Evolutionary conservation across 23 tunicate genomes (phyloP).

Genomic region (Phallusia fumigata): DNA sequence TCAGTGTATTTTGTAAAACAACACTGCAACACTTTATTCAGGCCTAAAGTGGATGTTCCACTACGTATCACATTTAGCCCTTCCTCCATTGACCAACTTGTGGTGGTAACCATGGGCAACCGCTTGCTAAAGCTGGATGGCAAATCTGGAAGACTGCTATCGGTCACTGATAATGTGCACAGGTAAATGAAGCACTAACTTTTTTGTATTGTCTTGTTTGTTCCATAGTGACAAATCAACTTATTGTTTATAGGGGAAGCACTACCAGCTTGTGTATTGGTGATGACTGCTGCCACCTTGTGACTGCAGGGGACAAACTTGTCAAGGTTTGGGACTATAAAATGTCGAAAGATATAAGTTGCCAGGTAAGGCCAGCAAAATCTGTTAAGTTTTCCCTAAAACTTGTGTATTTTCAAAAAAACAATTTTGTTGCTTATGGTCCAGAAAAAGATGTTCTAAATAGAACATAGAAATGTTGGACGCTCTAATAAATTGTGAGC

Average conservation of each 20-base stretch:
- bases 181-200: conserved; percentile 23
- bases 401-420: no score
- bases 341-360: conserved; percentile 65
- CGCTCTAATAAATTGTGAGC: no score
- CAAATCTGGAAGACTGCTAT: conserved; percentile 60
- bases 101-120: conserved; percentile 67
- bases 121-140: conserved; percentile 63
- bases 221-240: no score
- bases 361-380: conserved; percentile 48
- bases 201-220: not conserved
- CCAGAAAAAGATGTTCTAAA: no score
- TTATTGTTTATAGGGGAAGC: conserved; percentile 34
- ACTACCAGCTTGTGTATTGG: conserved; percentile 52
- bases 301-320: conserved; percentile 81
- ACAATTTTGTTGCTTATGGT: no score
- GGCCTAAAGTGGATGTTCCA: conserved; percentile 74
- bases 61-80: conserved; percentile 45
- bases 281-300: conserved; percentile 56
- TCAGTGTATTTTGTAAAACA: no score
- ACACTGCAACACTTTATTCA: no score
- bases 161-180: conserved; percentile 70
- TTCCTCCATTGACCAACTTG: conserved; percentile 34
- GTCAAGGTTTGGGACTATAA: conserved; percentile 92
- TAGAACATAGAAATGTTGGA: no score
- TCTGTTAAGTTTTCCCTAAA: no score